A percentile compares a stretch with the other conserved stretches of the same genome.
Conservation (phyloP, 2,888 invertebrate species). For the Andrena fulva region DNA sequence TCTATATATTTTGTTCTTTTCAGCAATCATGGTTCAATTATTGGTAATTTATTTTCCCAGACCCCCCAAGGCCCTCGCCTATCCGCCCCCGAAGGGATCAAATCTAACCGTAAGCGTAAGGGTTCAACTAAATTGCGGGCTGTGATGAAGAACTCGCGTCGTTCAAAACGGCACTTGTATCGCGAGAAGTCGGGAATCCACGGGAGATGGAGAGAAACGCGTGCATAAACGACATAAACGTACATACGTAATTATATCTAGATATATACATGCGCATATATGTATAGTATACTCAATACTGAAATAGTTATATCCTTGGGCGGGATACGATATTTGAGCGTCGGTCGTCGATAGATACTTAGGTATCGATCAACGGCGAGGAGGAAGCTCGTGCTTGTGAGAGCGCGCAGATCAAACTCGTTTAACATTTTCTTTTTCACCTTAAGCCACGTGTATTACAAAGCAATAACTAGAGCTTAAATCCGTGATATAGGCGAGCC, state of each 20-base stretch:
- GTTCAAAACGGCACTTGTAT: constrained; percentile 40
- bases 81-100: background rate
- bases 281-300: background rate
- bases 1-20: background rate
- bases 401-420: constrained; percentile 23
- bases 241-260: constrained; percentile 6
- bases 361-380: constrained; percentile 4
- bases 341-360: constrained; percentile 5
- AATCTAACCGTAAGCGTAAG: constrained; percentile 1
- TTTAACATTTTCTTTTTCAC: constrained; percentile 65
- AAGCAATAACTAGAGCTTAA: constrained; percentile 83
- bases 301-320: constrained; percentile 15
- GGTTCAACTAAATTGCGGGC: constrained; percentile 33
- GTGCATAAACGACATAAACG: background rate
- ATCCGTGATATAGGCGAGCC: constrained; percentile 79
- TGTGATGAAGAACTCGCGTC: constrained; percentile 60
- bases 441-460: constrained; percentile 79
- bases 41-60: background rate
- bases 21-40: background rate
- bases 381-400: constrained; percentile 15
- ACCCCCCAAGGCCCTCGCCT: background rate
- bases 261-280: background rate
- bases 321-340: background rate
- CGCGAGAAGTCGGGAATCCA: background rate
- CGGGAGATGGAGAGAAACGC: background rate